Base-by-base conservation (phyloP, 2,888 invertebrate species). In the Nomada hirtipes region DNA sequence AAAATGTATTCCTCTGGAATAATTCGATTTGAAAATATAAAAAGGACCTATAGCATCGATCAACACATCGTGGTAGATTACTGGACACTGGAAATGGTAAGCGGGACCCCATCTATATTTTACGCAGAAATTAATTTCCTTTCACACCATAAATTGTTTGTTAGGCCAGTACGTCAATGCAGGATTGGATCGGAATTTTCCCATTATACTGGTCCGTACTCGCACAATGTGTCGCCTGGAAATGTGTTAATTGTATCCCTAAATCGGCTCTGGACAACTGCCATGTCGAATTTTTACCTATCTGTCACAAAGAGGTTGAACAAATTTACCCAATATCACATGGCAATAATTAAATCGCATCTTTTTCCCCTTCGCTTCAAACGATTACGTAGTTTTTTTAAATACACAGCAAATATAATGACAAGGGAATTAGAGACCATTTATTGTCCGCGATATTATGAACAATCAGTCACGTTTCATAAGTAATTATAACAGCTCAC, bases 111-210 rank as follows among this genome's bases (percentile, higher is more conserved):
- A 52, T 71, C 44, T 13, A 47, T 69, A 1, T 23, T 20, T 47
- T 15, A 11, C 13, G 26, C 2, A 29, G 18, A 18, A 47, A 47
- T 26, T 44, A 53, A 72, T 53, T 26, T 57, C 42, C 20, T 18
- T 2, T 18, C 9, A 4, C 20, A 10, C 23, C 2, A 26, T 29
- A 11, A 15, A 26, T 26, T 29, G 15, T n/a, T 47, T 60, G 44
- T 13, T 1, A 76, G 76, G 36, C 36, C 18, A 15, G 23, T 1
- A 36, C 71, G 2, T 71, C 71, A 4, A 26, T 52, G 23, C 65
- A 44, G 4, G 76, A 77, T 29, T 72, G 76, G 76, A 65, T 77
- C 20, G 76, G 76, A 42, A 77, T 77, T 9, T 77, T 72, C 29
- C 72, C 72, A 18, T 42, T 42, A 50, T 72, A 72, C 23, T 77